A percentile compares a stretch with the other conserved stretches of the same genome.
phyloP scores from a whole-genome alignment of 2,797 vertebrate genomes.

The Siniperca undulata region DNA sequence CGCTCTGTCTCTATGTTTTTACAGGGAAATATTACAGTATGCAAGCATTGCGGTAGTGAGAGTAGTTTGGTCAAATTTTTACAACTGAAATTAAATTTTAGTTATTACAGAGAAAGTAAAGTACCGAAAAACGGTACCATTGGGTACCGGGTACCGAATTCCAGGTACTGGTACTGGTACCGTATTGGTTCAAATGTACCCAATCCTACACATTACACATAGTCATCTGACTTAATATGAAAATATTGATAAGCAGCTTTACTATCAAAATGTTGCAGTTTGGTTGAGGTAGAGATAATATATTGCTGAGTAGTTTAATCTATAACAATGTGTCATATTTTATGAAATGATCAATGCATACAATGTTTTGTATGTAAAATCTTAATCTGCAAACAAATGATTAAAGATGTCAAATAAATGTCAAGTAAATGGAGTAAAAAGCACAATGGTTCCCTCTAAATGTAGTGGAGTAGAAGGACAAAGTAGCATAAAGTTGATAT shows the following conservation, averaged over 20 bases:
- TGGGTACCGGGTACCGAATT: too few species aligned
- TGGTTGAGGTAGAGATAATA: background rate
- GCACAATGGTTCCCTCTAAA: background rate
- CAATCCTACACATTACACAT: background rate
- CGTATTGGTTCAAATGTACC: too few species aligned
- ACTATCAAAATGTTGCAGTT: constrained; percentile 2
- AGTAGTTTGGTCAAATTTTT: too few species aligned
- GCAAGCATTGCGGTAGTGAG: too few species aligned
- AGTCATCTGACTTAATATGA: background rate
- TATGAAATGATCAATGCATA: too few species aligned
- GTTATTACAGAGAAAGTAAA: too few species aligned
- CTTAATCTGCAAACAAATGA: background rate
- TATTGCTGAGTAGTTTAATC: background rate
- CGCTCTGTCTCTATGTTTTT: too few species aligned
- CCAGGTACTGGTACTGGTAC: too few species aligned
- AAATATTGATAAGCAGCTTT: constrained; percentile 3
- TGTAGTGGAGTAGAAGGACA: too few species aligned
- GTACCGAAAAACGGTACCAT: too few species aligned
- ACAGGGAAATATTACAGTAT: too few species aligned
- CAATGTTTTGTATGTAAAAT: background rate
- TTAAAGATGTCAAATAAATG: background rate
- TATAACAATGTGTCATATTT: background rate
- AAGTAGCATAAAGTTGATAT: background rate
- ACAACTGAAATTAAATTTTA: too few species aligned
- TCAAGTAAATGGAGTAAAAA: background rate